Base-by-base conservation (phyloP, 2,888 invertebrate species). In the Geophilus truncorum region DNA sequence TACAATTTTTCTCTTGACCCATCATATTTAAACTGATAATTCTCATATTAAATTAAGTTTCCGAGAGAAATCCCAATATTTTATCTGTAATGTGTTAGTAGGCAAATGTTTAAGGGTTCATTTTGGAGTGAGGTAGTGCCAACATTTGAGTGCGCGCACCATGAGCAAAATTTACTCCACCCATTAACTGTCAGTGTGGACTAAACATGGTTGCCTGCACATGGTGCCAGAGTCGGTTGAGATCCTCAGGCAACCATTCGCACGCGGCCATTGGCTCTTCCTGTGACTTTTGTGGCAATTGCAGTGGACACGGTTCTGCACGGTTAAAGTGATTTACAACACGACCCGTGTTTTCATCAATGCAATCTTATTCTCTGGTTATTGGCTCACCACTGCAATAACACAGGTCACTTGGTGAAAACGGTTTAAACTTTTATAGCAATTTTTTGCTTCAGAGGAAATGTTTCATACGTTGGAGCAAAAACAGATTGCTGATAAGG, bases 131-230 rank as follows among this genome's bases (percentile, higher is more conserved):
- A 57, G 7, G 57, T 23, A 57, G 2, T 57, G 57, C 23, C 9
- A 51, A 9, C 57, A 40, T 40, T 40, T 57, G 23, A 57, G 21
- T 21, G 57, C 18, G 57, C 57, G 57, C 36, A 40, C 36, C 36
- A 9, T 57, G n/a, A 57, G 57, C 57, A 57, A 18, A 57, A 57
- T 57, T 57, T 57, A 57, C 57, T 57, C 18, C 18, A 57, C 1
- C 36, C 57, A 57, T 57, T 57, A 57, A 57, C 57, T 57, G 57
- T 57, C 57, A 57, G 57, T 57, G 18, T 57, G 57, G 18, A 57
- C 57, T 57, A 57, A 57, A 57, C 57, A 57, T 57, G 57, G 57
- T 57, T 57, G 57, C 57, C 57, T 57, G 57, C 57, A 57, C 57
- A 23, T 57, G 57, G 57, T 57, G 57, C 7, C 21, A 9, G 18